Percentiles rank a stretch among this genome's conserved stretches.
These are phyloP conservation scores for Hozukius guyotensis DNA, from an alignment of 2,797 vertebrate genomes.

Conservation along the genomic window DNA sequence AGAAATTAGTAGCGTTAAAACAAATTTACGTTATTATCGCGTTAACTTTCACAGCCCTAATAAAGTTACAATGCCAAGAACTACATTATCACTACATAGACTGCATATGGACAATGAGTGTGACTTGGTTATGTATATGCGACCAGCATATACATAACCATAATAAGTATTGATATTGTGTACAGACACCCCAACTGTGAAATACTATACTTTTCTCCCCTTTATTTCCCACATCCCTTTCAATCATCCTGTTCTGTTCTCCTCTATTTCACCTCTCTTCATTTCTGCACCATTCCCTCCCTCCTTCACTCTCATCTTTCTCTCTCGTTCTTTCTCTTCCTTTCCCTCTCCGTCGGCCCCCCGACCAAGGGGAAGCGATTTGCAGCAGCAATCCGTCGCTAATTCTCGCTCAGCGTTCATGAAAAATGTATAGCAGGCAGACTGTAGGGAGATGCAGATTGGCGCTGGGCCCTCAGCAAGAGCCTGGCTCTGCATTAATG, in stretches of 20 bases:
- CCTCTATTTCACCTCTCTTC: constrained; percentile 35
- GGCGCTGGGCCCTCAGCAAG: constrained; percentile 72
- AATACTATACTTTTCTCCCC: not conserved
- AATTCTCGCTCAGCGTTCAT: constrained; percentile 85
- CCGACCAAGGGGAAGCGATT: constrained; percentile 78
- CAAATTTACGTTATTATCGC: too few species aligned
- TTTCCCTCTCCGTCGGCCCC: constrained; percentile 39
- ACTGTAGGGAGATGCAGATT: constrained; percentile 84
- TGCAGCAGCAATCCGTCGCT: constrained; percentile 80
- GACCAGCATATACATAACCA: too few species aligned
- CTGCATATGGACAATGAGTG: not conserved
- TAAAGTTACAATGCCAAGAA: not conserved
- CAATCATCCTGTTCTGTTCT: constrained; percentile 27
- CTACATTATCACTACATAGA: not conserved
- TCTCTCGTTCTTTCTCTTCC: constrained; percentile 11
- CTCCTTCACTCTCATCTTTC: constrained; percentile 20
- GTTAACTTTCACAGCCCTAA: too few species aligned
- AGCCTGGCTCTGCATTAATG: constrained; percentile 78
- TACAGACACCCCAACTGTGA: not conserved
- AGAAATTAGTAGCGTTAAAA: too few species aligned
- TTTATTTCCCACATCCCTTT: constrained; percentile 5
- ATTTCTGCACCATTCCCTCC: not conserved
- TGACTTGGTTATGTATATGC: not conserved
- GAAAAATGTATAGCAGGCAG: constrained; percentile 85
- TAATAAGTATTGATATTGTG: not conserved